Evolutionary conservation across 2,113 vertebrate species (phyloP).

Genomic region (Hassar affinis): DNA sequence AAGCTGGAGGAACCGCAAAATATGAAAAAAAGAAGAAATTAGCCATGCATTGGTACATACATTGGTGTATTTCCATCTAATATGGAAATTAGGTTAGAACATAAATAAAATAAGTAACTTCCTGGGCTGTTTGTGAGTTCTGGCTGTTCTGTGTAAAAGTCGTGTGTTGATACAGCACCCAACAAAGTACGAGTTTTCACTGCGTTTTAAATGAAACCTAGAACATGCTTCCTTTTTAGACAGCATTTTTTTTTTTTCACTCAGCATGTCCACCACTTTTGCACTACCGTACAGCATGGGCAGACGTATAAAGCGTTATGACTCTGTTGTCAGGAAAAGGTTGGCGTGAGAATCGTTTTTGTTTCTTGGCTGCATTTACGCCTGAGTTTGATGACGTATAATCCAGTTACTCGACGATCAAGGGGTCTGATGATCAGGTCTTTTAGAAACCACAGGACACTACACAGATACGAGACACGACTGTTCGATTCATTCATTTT

Average conservation of each 20-base stretch:
- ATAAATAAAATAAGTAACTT: neutral
- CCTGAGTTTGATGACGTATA: no score
- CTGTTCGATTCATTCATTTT: neutral
- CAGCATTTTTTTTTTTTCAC: neutral
- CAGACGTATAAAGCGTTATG: neutral
- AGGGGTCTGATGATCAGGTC: neutral
- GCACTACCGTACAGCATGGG: neutral
- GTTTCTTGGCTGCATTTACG: neutral
- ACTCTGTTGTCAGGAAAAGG: no score
- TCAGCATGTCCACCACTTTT: neutral
- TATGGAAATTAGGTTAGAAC: neutral
- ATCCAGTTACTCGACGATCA: no score
- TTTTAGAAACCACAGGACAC: neutral
- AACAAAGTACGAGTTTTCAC: no score
- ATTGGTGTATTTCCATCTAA: neutral
- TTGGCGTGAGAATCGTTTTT: no score
- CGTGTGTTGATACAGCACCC: neutral
- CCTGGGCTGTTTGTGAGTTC: neutral
- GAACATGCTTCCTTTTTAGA: neutral
- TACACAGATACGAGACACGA: neutral
- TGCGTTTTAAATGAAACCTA: neutral
- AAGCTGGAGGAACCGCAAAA: neutral
- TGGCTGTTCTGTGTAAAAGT: neutral
- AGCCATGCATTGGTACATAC: neutral
- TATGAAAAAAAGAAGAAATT: neutral